A percentile compares a stretch with the other conserved stretches of the same genome.
These are phyloP conservation scores for Siniperca scherzeri DNA, from an alignment of 2,797 vertebrate species.

Conservation along the genomic window DNA sequence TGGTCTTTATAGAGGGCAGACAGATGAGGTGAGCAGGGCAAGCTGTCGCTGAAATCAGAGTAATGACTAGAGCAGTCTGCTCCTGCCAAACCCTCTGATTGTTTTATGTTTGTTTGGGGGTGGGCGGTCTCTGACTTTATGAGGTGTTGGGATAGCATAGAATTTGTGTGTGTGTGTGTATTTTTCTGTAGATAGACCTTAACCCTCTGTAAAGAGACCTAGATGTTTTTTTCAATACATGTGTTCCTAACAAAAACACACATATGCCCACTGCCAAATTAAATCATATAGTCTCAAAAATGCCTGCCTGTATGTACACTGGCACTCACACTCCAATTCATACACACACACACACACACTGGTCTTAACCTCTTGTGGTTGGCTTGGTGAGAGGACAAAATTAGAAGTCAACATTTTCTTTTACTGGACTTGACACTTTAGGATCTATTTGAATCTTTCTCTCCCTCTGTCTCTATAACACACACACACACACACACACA, in stretches of 20 bases:
- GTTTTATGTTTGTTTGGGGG: constrained; percentile 83
- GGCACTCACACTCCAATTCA: not conserved
- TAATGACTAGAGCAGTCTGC: constrained; percentile 77
- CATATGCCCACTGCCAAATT: not conserved
- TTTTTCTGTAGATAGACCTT: not conserved
- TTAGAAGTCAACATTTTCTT: constrained; percentile 55
- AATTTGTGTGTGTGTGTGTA: constrained; percentile 11
- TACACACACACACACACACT: constrained; percentile 1
- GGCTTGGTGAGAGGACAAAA: constrained; percentile 41
- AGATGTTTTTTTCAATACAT: not conserved
- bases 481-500: constrained; percentile 1
- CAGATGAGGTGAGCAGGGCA: constrained; percentile 81
- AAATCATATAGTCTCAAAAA: not conserved
- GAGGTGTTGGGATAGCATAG: constrained; percentile 77
- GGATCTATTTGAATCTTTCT: constrained; percentile 36
- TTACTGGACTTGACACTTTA: constrained; percentile 45
- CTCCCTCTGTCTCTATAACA: constrained; percentile 13
- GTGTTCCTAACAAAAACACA: constrained; percentile 31
- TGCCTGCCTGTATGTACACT: not conserved
- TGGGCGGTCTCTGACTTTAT: constrained; percentile 79
- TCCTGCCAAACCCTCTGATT: constrained; percentile 76
- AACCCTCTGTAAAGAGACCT: not conserved
- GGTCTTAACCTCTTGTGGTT: constrained; percentile 12
- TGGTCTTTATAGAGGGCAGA: constrained; percentile 78
- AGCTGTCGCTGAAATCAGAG: constrained; percentile 79